Evolutionary conservation across 2,113 vertebrate species (phyloP).

Genomic region (Prietella phreatophila): DNA sequence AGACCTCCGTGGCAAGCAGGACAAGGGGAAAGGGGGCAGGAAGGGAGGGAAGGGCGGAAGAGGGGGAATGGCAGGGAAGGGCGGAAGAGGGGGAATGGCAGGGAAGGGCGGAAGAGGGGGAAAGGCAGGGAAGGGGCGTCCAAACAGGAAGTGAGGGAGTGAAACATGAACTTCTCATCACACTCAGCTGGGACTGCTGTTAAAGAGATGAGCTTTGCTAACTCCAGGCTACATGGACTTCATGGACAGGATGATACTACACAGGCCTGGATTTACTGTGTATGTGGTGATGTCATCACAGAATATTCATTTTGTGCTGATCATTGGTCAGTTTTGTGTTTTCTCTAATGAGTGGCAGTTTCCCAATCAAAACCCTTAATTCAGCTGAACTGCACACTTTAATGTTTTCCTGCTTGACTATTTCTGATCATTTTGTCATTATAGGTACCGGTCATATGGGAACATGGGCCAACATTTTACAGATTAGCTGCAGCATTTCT

Average conservation of each 20-base stretch:
- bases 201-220: neutral
- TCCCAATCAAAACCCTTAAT: neutral
- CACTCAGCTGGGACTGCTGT: neutral
- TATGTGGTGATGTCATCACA: neutral
- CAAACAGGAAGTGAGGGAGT: conserved; percentile 35
- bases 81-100: conserved; percentile 10
- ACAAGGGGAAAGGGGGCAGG: conserved; percentile 53
- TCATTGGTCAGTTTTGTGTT: conserved; percentile 1
- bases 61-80: conserved; percentile 36
- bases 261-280: neutral
- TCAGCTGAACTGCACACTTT: neutral
- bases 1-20: conserved; percentile 79
- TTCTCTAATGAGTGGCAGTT: neutral
- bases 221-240: neutral
- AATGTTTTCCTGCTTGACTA: neutral
- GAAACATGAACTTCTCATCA: neutral
- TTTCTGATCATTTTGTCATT: neutral
- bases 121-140: conserved; percentile 36
- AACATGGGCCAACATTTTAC: neutral
- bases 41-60: conserved; percentile 12
- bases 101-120: conserved; percentile 55
- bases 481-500: neutral
- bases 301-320: neutral
- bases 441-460: neutral
- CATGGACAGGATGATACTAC: neutral